Percentiles rank a stretch among this genome's conserved stretches.
These are phyloP conservation scores for Chrysodeixis includens DNA, from an alignment of 2,888 invertebrate species.

Conservation along the genomic window DNA sequence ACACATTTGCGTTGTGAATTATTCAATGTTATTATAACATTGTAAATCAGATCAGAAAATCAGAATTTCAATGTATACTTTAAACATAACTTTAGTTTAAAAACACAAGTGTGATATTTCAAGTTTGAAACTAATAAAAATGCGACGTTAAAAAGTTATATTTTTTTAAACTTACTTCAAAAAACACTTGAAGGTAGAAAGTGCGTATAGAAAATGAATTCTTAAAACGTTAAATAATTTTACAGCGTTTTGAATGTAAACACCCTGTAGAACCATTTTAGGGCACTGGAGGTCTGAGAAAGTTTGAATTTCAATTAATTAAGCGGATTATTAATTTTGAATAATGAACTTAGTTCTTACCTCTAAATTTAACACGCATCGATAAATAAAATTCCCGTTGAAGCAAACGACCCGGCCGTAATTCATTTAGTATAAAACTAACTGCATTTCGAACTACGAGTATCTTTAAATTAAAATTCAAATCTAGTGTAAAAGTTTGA, in stretches of 20 bases:
- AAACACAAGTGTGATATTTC: constrained; percentile 43
- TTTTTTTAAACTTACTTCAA: constrained; percentile 38
- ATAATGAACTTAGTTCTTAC: constrained; percentile 79
- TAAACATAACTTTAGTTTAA: constrained; percentile 39
- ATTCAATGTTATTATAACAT: constrained; percentile 31
- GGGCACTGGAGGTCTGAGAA: constrained; percentile 73
- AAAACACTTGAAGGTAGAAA: constrained; percentile 19
- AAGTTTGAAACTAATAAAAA: constrained; percentile 41
- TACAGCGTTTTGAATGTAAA: constrained; percentile 54
- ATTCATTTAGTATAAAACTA: constrained; percentile 43
- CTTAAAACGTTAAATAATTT: constrained; percentile 8
- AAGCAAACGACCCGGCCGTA: constrained; percentile 50
- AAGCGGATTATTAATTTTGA: constrained; percentile 87
- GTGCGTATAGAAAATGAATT: constrained; percentile 40
- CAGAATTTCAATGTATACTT: constrained; percentile 24
- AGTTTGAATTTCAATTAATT: constrained; percentile 85
- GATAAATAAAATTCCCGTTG: constrained; percentile 52
- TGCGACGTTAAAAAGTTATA: constrained; percentile 35
- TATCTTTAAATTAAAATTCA: constrained; percentile 43
- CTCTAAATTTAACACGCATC: constrained; percentile 42
- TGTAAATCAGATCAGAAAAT: constrained; percentile 35
- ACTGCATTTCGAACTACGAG: constrained; percentile 36
- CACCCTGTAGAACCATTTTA: constrained; percentile 74
- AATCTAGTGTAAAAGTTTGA: constrained; percentile 39
- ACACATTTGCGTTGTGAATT: constrained; percentile 7